Evolutionary conservation across 1,140 invertebrate species (phyloP), one percentile per base, ranked within the genome.

Genomic region (Anadara kagoshimensis): DNA sequence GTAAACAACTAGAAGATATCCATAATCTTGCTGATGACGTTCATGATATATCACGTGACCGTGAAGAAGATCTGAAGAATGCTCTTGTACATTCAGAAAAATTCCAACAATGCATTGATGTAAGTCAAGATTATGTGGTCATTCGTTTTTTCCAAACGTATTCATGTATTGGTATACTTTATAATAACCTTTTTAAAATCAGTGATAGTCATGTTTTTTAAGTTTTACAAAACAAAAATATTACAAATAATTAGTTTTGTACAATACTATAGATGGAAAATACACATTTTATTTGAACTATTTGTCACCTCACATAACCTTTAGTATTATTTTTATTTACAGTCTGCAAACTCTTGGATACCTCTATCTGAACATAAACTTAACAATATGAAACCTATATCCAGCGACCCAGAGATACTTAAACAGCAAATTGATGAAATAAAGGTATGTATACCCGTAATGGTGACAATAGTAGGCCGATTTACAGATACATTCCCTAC

Each of bases 61-160:
- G 86, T 26, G 80, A 87, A 18, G 86, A 87, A 87, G 97, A 98
- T 87, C 89, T 99, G 74, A 96, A 98, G 86, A 93, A 93, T 81
- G 96, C 96, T 1, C 98, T 97, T 94, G 95, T 97, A 85, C 98
- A 97, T 85, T 96, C 97, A 0, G 94, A 96, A 80, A 92, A 96
- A 11, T 97, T 98, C 95, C 96, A 98, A 89, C 97, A 98, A 84
- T 95, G 97, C 0, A 97, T 98, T 94, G 83, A 88, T 69, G 87
- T 88, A 67, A 78, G 81, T 72, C 51, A 18, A 45, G 65, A n/a
- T n/a, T n/a, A n/a, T n/a, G n/a, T n/a, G n/a, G n/a, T n/a, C n/a
- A n/a, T n/a, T n/a, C n/a, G n/a, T n/a, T n/a, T n/a, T n/a, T n/a
- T n/a, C n/a, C n/a, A n/a, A n/a, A n/a, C n/a, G n/a, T n/a, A n/a